Base-by-base conservation (phyloP, 1,140 invertebrate genomes). In the Camponotus pennsylvanicus region DNA sequence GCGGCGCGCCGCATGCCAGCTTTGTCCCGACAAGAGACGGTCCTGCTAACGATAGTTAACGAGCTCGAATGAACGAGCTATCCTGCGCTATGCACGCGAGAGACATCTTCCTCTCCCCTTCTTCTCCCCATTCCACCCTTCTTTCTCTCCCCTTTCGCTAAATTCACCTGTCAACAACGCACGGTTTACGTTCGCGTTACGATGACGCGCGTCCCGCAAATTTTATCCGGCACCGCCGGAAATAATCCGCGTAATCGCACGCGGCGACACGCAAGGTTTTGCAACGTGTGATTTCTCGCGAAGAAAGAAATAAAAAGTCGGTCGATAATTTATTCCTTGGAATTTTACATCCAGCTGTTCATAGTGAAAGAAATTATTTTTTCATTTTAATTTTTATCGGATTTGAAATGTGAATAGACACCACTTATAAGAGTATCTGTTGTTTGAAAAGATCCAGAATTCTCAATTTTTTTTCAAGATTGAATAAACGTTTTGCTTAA, bases 31-130 rank as follows among this genome's bases (percentile, higher is more conserved):
- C 86, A 69, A 89, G 73, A 40, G 27, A 77, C 86, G 45, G 77
- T n/a, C 77, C 80, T 66, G 88, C 73, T 89, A 89, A 89, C 88
- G 73, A 89, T 78, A 86, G 80, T 78, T 89, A 89, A 89, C 88
- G 86, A 89, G 73, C 86, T 18, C 42, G 86, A 78, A 89, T 89
- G 88, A 89, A 89, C 86, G 84, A 55, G 61, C 76, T 66, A 66
- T 49, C 34, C 52, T 32, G 21, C 21, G 21, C 21, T 21, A 21
- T 45, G 42, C 21, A 37, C 21, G 21, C 21, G 21, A 21, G 21
- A 21, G 21, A 21, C 21, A 21, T 21, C 21, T 21, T 21, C 21
- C 21, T 21, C 21, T 0, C 21, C 27, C 27, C 27, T 27, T 27
- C 27, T 27, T 27, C 27, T 27, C 27, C 27, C 1, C 27, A 27